Evolutionary conservation across 2,797 vertebrate genomes (phyloP).

Genomic region (Halcyon leucocephala): DNA sequence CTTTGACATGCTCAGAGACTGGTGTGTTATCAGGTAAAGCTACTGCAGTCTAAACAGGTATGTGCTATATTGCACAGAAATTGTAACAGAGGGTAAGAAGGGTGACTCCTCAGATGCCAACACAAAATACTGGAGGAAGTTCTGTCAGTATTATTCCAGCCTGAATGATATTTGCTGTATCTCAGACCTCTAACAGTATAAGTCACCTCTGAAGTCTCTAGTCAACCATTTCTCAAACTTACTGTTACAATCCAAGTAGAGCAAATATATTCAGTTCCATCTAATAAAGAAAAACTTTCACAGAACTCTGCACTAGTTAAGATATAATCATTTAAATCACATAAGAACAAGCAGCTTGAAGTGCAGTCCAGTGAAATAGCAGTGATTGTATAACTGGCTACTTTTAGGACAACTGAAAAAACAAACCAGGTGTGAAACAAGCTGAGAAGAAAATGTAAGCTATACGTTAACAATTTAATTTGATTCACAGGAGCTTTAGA

Average conservation of each 20-base stretch:
- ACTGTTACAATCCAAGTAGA: background rate
- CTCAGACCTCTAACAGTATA: background rate
- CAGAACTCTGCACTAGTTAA: background rate
- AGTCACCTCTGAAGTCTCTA: background rate
- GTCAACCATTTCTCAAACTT: background rate
- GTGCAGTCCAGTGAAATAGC: background rate
- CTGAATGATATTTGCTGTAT: background rate
- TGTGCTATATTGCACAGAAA: background rate
- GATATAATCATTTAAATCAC: background rate
- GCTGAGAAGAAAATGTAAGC: background rate
- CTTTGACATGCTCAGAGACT: background rate
- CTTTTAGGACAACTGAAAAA: background rate
- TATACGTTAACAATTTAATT: background rate
- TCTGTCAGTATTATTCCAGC: background rate
- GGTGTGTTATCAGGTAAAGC: background rate
- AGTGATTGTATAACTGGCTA: background rate
- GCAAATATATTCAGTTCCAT: background rate
- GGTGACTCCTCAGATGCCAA: background rate
- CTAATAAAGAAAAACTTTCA: background rate
- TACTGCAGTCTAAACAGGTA: background rate
- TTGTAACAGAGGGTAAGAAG: background rate
- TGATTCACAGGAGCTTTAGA: background rate
- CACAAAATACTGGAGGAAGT: background rate
- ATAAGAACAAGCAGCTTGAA: background rate
- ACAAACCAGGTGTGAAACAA: background rate